Evolutionary conservation across 1,140 invertebrate species (phyloP).

Genomic region (Musca vetustissima): DNA sequence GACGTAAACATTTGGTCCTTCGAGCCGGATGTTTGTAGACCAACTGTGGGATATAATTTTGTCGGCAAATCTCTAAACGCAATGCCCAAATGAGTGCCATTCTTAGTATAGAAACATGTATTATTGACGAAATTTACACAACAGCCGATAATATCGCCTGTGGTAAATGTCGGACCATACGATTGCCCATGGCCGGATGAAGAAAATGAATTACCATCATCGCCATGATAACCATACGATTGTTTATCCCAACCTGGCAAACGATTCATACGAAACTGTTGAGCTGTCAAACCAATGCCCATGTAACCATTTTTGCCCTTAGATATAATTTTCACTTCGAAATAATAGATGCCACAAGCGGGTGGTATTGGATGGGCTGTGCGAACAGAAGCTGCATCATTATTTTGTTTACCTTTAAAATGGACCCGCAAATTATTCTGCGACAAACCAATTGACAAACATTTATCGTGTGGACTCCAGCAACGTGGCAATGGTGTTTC

Average conservation of each 20-base stretch:
- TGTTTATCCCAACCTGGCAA: conserved; percentile 98
- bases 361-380: conserved; percentile 95
- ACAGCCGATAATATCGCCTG: conserved; percentile 96
- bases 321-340: conserved; percentile 97
- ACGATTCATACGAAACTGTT: conserved; percentile 95
- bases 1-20: too few species aligned
- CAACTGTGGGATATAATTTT: conserved; percentile 97
- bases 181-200: conserved; percentile 94
- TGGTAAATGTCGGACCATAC: conserved; percentile 98
- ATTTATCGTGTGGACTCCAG: conserved; percentile 98
- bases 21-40: conserved; percentile 95
- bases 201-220: conserved; percentile 99
- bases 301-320: conserved; percentile 99
- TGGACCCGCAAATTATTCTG: conserved; percentile 98
- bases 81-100: conserved; percentile 94
- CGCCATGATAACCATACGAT: conserved; percentile 99
- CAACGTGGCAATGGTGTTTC: conserved; percentile 92
- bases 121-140: conserved; percentile 97
- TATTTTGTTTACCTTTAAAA: conserved; percentile 98
- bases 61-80: conserved; percentile 94
- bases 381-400: conserved; percentile 96
- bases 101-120: conserved; percentile 99
- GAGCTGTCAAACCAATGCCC: conserved; percentile 92
- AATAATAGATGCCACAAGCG: conserved; percentile 98
- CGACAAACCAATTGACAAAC: conserved; percentile 92